phyloP scores from a whole-genome alignment of 1,140 invertebrate species.

The Drosophila parvula region DNA sequence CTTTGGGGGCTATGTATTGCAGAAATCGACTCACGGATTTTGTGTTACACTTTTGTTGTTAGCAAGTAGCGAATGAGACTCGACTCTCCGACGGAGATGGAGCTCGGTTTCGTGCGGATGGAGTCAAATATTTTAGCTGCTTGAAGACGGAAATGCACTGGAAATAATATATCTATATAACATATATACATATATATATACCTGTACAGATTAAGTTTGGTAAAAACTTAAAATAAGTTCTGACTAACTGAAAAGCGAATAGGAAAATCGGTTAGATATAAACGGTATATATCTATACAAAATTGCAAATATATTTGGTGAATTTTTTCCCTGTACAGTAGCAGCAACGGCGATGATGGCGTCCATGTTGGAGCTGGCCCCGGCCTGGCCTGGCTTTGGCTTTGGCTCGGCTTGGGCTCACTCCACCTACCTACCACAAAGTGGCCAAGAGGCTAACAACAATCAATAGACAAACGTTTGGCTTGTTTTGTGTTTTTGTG shows the following conservation, averaged over 20 bases:
- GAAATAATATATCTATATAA: background rate
- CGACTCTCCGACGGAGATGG: conserved; percentile 35
- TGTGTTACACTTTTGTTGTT: conserved; percentile 78
- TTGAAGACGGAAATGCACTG: conserved; percentile 33
- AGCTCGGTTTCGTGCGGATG: conserved; percentile 54
- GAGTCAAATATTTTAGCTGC: conserved; percentile 51
- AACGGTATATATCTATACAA: background rate
- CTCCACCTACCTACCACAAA: conserved; percentile 77
- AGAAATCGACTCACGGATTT: conserved; percentile 78
- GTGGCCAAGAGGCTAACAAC: conserved; percentile 74
- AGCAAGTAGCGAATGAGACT: conserved; percentile 49
- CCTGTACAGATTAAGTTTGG: too few relatives aligned
- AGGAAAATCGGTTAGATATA: too few relatives aligned
- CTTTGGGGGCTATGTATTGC: conserved; percentile 42
- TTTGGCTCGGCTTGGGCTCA: conserved; percentile 43
- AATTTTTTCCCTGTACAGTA: background rate
- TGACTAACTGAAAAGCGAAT: background rate
- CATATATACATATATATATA: too few relatives aligned
- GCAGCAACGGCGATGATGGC: conserved; percentile 68
- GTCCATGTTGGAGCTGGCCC: conserved; percentile 69
- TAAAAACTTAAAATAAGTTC: background rate
- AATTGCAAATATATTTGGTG: background rate
- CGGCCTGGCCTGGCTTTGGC: conserved; percentile 15
- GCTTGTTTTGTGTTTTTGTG: conserved; percentile 55
- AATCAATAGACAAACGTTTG: conserved; percentile 70